phyloP scores from a whole-genome alignment of 1,140 invertebrate genomes.

The Drosophila kurseongensis region DNA sequence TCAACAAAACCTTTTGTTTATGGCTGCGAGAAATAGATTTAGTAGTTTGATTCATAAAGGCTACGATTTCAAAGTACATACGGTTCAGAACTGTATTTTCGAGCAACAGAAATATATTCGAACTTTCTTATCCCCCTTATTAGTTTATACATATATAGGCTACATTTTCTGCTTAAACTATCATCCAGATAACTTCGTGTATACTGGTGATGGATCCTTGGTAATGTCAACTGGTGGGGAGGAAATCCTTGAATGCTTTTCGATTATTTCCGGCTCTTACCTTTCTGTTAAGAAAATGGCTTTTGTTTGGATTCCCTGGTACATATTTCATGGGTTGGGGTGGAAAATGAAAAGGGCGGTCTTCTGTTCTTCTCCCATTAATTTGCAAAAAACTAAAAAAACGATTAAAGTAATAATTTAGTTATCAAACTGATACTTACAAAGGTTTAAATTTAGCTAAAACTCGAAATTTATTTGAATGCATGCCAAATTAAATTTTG shows the following conservation, averaged over 20 bases:
- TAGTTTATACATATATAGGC: too few relatives aligned
- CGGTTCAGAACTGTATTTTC: neutral
- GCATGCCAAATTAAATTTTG: conserved; percentile 50
- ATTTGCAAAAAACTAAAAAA: conserved; percentile 7
- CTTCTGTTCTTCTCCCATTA: conserved; percentile 3
- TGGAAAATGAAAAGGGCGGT: neutral
- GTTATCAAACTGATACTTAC: conserved; percentile 3
- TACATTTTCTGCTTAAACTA: neutral
- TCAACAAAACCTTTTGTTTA: neutral
- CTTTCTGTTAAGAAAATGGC: neutral
- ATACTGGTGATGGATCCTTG: neutral
- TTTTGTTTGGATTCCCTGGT: neutral
- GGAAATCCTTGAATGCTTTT: neutral
- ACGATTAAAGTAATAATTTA: neutral
- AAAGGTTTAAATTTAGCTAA: conserved; percentile 27
- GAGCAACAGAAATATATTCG: too few relatives aligned
- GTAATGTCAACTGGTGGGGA: neutral
- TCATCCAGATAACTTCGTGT: neutral
- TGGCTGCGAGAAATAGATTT: neutral
- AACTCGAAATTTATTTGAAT: conserved; percentile 44
- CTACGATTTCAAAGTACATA: neutral
- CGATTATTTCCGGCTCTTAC: neutral
- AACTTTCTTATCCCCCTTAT: too few relatives aligned
- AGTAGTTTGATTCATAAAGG: neutral
- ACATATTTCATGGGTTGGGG: neutral